phyloP scores from a whole-genome alignment of 2,113 vertebrate genomes.

The Nyctibius bracteatus region DNA sequence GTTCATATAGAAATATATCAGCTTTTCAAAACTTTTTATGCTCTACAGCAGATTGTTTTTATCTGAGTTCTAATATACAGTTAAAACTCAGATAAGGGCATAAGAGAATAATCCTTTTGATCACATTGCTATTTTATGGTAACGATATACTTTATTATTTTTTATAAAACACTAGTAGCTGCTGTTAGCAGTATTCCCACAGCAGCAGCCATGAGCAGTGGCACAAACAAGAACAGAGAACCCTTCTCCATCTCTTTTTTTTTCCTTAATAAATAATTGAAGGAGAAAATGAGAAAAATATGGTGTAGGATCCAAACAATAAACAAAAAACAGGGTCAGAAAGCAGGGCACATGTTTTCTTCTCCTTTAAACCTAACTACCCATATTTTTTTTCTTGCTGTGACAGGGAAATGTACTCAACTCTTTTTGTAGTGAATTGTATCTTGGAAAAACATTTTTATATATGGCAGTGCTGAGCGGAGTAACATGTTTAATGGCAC shows the following conservation, averaged over 20 bases:
- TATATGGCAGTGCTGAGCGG: not conserved
- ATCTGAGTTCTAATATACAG: constrained; percentile 15
- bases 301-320: constrained; percentile 8
- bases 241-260: not conserved
- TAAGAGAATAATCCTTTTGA: constrained; percentile 13
- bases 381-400: not conserved
- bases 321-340: constrained; percentile 26
- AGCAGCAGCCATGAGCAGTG: not conserved
- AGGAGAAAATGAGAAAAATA: constrained; percentile 42
- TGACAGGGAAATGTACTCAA: constrained; percentile 28
- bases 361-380: constrained; percentile 29
- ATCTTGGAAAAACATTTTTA: constrained; percentile 25
- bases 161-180: constrained; percentile 47
- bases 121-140: constrained; percentile 41
- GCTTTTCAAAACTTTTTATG: not conserved
- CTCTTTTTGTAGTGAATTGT: constrained; percentile 24
- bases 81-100: not conserved
- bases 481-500: constrained; percentile 9
- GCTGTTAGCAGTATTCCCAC: constrained; percentile 16
- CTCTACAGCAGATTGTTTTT: not conserved
- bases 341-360: not conserved
- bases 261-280: constrained; percentile 56
- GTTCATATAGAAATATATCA: not conserved
- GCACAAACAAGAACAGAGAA: constrained; percentile 37
- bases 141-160: constrained; percentile 55